Conservation (phyloP, 2,888 invertebrate genomes). For the Eucriotettix oculatus region DNA sequence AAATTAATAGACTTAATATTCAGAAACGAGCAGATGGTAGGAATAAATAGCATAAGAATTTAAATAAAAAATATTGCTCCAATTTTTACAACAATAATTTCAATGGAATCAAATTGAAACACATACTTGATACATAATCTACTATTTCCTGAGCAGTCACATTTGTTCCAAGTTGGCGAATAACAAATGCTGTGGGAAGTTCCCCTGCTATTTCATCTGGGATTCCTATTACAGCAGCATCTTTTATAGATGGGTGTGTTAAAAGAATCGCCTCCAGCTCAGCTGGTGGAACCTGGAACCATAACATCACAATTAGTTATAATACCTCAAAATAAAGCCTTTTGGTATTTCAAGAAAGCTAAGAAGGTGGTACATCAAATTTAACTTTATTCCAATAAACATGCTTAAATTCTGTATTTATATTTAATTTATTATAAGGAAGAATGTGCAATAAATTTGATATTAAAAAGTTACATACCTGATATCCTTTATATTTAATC, state of each 20-base stretch:
- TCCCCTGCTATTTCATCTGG: constrained; percentile 59
- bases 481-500: constrained; percentile 76
- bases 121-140: constrained; percentile 25
- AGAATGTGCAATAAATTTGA: too few relatives aligned
- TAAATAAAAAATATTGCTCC: too few relatives aligned
- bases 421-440: too few relatives aligned
- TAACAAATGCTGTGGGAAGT: constrained; percentile 59
- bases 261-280: constrained; percentile 69
- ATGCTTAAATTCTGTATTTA: too few relatives aligned
- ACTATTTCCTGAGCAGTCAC: constrained; percentile 38
- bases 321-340: too few relatives aligned
- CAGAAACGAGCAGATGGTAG: too few relatives aligned
- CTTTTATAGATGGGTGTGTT: constrained; percentile 49
- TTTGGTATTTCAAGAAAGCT: too few relatives aligned
- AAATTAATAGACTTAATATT: too few relatives aligned
- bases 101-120: not conserved
- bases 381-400: too few relatives aligned
- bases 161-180: constrained; percentile 34
- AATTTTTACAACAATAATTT: not conserved
- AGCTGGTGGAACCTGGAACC: constrained; percentile 61
- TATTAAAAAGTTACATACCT: constrained; percentile 23
- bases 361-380: too few relatives aligned
- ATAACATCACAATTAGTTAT: too few relatives aligned
- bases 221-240: constrained; percentile 66
- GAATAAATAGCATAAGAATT: too few relatives aligned